These are phyloP conservation scores for Sebastes hubbsi DNA, from an alignment of 2,797 vertebrate genomes.

Conservation along the genomic window DNA sequence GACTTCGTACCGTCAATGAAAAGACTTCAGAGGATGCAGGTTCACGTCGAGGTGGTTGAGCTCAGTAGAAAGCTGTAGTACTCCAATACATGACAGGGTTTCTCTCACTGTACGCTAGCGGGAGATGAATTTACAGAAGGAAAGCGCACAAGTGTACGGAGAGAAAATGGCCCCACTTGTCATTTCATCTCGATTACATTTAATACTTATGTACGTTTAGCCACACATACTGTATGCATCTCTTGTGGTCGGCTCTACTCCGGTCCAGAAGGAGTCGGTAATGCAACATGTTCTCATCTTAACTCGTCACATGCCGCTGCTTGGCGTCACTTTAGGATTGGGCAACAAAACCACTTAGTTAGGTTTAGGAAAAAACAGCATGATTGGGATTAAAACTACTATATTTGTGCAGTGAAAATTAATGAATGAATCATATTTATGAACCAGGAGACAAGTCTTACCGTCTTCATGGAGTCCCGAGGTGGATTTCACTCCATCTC, in stretches of 20 bases:
- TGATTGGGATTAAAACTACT: too few relatives aligned
- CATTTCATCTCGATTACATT: neutral
- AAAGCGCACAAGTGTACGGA: too few relatives aligned
- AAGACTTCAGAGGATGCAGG: neutral
- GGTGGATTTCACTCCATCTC: neutral
- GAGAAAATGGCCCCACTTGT: neutral
- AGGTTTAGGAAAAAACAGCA: too few relatives aligned
- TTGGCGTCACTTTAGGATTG: too few relatives aligned
- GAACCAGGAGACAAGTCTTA: too few relatives aligned
- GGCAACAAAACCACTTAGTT: too few relatives aligned
- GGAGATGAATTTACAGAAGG: too few relatives aligned
- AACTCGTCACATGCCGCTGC: fast-evolving
- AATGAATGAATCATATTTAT: neutral
- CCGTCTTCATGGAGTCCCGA: neutral
- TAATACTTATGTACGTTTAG: neutral
- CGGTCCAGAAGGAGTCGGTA: too few relatives aligned
- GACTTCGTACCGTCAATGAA: neutral
- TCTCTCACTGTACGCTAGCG: fast-evolving
- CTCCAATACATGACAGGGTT: too few relatives aligned
- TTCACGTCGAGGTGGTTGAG: neutral
- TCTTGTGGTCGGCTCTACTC: neutral
- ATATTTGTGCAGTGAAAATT: too few relatives aligned
- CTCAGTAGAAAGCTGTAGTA: neutral
- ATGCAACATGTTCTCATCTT: too few relatives aligned
- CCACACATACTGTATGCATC: neutral